Evolutionary conservation across 2,888 invertebrate species (phyloP).

Genomic region (Caenorhabditis sp.): DNA sequence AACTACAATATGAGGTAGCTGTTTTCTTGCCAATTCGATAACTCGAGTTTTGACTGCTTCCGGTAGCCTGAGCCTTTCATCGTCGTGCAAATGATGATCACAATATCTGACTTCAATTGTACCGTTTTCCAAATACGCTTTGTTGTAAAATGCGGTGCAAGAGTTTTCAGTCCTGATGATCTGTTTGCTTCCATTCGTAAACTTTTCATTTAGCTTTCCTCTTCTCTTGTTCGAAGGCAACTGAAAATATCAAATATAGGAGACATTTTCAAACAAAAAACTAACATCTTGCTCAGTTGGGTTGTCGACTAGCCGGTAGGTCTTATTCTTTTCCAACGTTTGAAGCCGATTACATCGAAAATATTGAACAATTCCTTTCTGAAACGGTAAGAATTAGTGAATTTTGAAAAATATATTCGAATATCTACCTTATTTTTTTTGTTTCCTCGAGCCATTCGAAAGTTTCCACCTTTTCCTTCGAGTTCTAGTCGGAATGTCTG

Average conservation of each 20-base stretch:
- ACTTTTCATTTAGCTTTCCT: conserved; percentile 21
- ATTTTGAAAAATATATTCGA: no score
- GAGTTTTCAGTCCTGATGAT: conserved; percentile 46
- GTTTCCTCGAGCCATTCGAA: conserved; percentile 59
- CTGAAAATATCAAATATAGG: not conserved
- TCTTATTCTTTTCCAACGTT: conserved; percentile 25
- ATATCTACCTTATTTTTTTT: conserved; percentile 40
- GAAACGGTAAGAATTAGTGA: no score
- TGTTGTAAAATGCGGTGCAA: conserved; percentile 58
- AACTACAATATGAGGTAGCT: conserved; percentile 50
- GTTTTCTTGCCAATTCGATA: conserved; percentile 48
- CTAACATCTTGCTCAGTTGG: conserved; percentile 19
- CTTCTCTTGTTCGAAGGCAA: conserved; percentile 26
- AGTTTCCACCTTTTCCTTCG: conserved; percentile 60
- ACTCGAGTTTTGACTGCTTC: conserved; percentile 39
- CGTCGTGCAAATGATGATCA: conserved; percentile 57
- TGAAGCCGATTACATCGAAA: conserved; percentile 53
- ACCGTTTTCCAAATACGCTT: conserved; percentile 48
- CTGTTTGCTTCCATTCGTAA: conserved; percentile 20
- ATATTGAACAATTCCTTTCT: conserved; percentile 48
- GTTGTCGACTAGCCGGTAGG: conserved; percentile 33
- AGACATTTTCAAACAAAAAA: conserved; percentile 5
- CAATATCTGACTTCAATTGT: conserved; percentile 58
- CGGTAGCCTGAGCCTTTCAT: conserved; percentile 46
- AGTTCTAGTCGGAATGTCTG: conserved; percentile 46